Evolutionary conservation across 2,888 invertebrate genomes (phyloP), one percentile per base, ranked within the genome.

Genomic region (Eurois occulta): DNA sequence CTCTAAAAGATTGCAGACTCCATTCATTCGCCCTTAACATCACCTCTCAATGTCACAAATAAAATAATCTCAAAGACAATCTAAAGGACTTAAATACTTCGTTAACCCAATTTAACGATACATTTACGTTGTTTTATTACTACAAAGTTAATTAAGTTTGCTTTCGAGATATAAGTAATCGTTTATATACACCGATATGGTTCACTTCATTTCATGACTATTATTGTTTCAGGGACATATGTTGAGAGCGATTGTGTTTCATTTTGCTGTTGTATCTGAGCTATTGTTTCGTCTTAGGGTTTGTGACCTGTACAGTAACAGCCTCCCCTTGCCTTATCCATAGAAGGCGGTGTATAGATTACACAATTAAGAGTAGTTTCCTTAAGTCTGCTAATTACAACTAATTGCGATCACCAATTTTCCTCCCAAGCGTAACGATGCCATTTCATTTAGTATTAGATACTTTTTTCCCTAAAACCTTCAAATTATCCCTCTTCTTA

Each of bases 61-160:
- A 75, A 66, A 81, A 72, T 84, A 79, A 84, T 80, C 80, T 79
- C 28, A 58, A 69, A 84, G 64, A 71, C 66, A 77, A 75, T 74
- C 48, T 62, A 21, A 70, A 58, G n/a, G n/a, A 46, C 24, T 76
- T 71, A 74, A 75, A 86, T 73, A 89, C 87, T 90, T 88, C 86
- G 88, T 90, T 89, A 88, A 88, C 70, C 85, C 88, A 90, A 91
- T 91, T 91, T 89, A 91, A 92, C 90, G 89, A 92, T 89, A 89
- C 89, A 89, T 80, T 75, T 77, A 18, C 88, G 82, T 90, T 91
- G 88, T 92, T 92, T 92, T 91, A 92, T 92, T 91, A 91, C 90
- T 89, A 92, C 89, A 88, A 86, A 92, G 90, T 94, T 94, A 95
- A 95, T 95, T 95, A 94, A 94, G 90, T 86, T 79, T 83, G 86